phyloP scores from a whole-genome alignment of 1,140 invertebrate genomes.

The Stenopsyche tienmushanensis region DNA sequence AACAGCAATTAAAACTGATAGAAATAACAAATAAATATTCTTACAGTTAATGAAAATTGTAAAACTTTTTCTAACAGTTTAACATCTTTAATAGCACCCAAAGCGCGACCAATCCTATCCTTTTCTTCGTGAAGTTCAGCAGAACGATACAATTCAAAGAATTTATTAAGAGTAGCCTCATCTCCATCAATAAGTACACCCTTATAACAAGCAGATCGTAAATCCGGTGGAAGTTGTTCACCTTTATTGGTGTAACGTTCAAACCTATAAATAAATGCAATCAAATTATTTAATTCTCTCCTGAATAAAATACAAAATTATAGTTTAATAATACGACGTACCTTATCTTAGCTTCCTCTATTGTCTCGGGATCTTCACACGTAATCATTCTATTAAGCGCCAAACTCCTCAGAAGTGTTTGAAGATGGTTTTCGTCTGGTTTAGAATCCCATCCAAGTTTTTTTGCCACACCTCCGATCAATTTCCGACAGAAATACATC shows the following conservation, averaged over 20 bases:
- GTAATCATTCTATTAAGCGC: slow-evolving; percentile 79
- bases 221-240: slow-evolving; percentile 78
- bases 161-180: slow-evolving; percentile 69
- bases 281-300: too few relatives aligned
- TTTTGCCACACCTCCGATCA: slow-evolving; percentile 69
- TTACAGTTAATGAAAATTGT: slow-evolving; percentile 84
- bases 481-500: slow-evolving; percentile 68
- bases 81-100: slow-evolving; percentile 75
- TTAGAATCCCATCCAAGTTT: slow-evolving; percentile 78
- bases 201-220: slow-evolving; percentile 84
- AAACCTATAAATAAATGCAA: slow-evolving; percentile 57
- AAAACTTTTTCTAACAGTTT: slow-evolving; percentile 75
- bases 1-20: not conserved
- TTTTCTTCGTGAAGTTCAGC: slow-evolving; percentile 92
- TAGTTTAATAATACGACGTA: slow-evolving; percentile 39
- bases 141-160: slow-evolving; percentile 81
- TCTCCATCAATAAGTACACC: slow-evolving; percentile 75
- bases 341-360: slow-evolving; percentile 72
- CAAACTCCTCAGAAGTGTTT: slow-evolving; percentile 80
- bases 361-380: slow-evolving; percentile 73
- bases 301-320: too few relatives aligned
- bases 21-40: slow-evolving; percentile 45
- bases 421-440: slow-evolving; percentile 75
- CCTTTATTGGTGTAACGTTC: slow-evolving; percentile 64
- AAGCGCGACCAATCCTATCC: slow-evolving; percentile 77